These are phyloP conservation scores for Aporrectodea caliginosa DNA, from an alignment of 1,140 invertebrate species.

Conservation along the genomic window DNA sequence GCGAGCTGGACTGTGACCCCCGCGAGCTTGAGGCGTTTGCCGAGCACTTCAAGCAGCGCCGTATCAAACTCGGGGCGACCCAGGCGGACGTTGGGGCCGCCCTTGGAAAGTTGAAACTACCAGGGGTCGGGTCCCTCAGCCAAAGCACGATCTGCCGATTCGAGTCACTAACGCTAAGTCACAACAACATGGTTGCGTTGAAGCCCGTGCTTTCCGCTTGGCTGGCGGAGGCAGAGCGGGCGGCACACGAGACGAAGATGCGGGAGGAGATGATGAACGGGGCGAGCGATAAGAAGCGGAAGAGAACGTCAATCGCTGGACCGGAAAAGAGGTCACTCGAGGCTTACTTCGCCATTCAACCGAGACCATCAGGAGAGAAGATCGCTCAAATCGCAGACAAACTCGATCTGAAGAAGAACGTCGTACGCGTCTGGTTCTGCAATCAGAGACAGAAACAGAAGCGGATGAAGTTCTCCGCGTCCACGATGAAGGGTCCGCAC, in stretches of 20 bases:
- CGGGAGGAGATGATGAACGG: conserved; percentile 29
- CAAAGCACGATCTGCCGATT: conserved; percentile 96
- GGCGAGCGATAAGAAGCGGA: conserved; percentile 84
- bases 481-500: conserved; percentile 26
- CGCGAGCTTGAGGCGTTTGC: conserved; percentile 97
- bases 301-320: conserved; percentile 97
- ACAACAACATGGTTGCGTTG: conserved; percentile 99
- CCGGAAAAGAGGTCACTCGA: conserved; percentile 97
- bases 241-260: conserved; percentile 48
- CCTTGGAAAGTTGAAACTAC: conserved; percentile 93
- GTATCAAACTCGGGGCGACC: conserved; percentile 96
- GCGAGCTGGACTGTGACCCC: conserved; percentile 77
- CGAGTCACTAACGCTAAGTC: conserved; percentile 93
- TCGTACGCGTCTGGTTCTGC: conserved; percentile 99
- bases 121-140: conserved; percentile 93
- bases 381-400: conserved; percentile 99
- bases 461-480: conserved; percentile 87
- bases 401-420: conserved; percentile 98
- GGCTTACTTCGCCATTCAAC: conserved; percentile 97
- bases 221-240: conserved; percentile 89
- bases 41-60: conserved; percentile 94
- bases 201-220: conserved; percentile 98
- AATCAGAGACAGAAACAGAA: conserved; percentile 99
- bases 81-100: conserved; percentile 98
- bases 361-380: conserved; percentile 95